These are phyloP conservation scores for Enteromius anoplus DNA, from an alignment of 2,797 vertebrate species.

Conservation along the genomic window DNA sequence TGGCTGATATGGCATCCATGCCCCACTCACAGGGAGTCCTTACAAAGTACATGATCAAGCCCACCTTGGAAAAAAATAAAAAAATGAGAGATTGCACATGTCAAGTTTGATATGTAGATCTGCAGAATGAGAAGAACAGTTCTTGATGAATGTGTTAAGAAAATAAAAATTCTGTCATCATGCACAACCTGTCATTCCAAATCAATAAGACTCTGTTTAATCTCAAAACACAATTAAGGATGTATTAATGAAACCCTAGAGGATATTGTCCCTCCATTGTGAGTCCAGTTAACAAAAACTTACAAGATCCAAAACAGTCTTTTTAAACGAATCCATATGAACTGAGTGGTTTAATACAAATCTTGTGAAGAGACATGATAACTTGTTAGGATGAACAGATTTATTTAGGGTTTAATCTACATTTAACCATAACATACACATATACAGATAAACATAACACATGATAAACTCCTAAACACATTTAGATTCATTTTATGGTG, in stretches of 20 bases:
- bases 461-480: background rate
- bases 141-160: background rate
- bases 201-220: background rate
- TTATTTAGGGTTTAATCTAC: background rate
- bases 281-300: background rate
- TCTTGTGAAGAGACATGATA: background rate
- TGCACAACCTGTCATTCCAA: background rate
- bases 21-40: slow-evolving; percentile 98
- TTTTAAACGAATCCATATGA: background rate
- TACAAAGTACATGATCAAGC: slow-evolving; percentile 99
- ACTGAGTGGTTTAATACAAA: background rate
- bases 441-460: background rate
- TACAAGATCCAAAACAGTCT: background rate
- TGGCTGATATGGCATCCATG: slow-evolving; percentile 98
- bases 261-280: background rate
- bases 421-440: background rate
- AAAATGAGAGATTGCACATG: background rate
- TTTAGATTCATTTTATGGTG: background rate
- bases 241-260: background rate
- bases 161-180: background rate
- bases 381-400: background rate
- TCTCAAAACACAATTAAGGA: background rate
- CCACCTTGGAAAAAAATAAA: slow-evolving; percentile 79
- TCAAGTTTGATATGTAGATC: background rate
- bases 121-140: background rate